Base-by-base conservation (phyloP, 2,113 vertebrate species). In the Orycteropus afer region DNA sequence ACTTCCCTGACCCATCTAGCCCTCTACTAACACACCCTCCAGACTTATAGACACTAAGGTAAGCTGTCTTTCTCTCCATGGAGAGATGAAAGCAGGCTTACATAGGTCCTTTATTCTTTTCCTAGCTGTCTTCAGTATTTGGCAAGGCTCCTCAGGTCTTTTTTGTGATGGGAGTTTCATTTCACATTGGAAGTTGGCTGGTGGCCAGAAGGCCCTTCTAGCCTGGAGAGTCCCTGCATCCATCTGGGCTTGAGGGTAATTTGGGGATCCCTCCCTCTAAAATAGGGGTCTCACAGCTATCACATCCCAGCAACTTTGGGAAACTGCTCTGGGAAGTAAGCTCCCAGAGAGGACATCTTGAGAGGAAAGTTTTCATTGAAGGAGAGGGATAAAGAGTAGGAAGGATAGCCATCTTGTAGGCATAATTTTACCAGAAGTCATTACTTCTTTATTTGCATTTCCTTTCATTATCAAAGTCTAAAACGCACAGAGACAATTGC, bases 381-480 rank as follows among this genome's bases (percentile, higher is more conserved):
- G 32, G 86, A 59, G 51, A 86, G 7, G 71, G 12, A 49, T 1
- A 55, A 51, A 45, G 59, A 95, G 12, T 15, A 96, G 89, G 42
- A 91, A 81, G n/a, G 27, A 80, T 32, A n/a, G 89, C 88, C 12
- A 61, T 94, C 49, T 97, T 96, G 69, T 37, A 95, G 82, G 74
- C 82, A 69, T 74, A 85, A 93, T 86, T 83, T 97, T 96, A 95
- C 96, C 94, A 93, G 94, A 97, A 97, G 92, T 89, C 88, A 86
- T 95, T 87, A 67, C 37, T 95, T 73, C 88, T 95, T 94, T 93
- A 96, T 95, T 97, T 97, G 91, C 94, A 97, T 97, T 95, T 97
- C 95, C 69, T 95, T 91, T 90, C 67, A 47, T 93, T 95, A 97
- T 97, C 92, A 96, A 86, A 86, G 82, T 74, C 10, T 69, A 77